phyloP scores from a whole-genome alignment of 2,113 vertebrate species.

The Strix uralensis region DNA sequence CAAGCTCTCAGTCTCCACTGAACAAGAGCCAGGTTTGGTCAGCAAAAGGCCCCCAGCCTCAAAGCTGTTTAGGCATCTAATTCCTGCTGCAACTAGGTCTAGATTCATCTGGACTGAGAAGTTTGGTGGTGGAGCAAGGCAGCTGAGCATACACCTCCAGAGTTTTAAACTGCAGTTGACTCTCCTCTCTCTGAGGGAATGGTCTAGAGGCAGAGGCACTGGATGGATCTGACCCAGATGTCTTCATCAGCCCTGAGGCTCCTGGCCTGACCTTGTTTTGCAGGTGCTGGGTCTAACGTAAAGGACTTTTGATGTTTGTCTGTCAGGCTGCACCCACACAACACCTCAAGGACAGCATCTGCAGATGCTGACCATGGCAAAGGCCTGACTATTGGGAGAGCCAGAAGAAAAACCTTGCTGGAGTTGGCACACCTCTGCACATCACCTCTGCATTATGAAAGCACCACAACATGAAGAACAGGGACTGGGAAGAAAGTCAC shows the following conservation, averaged over 20 bases:
- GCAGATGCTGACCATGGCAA: neutral
- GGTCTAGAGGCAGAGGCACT: neutral
- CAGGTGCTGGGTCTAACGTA: neutral
- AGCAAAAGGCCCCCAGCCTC: neutral
- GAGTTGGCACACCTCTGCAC: neutral
- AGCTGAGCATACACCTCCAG: neutral
- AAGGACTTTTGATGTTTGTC: neutral
- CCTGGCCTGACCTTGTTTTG: neutral
- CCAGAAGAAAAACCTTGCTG: neutral
- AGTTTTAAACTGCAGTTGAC: neutral
- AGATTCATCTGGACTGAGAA: neutral
- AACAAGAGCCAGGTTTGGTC: neutral
- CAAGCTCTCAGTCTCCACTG: accelerated
- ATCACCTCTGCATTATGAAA: neutral
- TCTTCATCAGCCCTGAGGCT: neutral
- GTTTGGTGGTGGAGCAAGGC: neutral
- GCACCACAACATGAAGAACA: neutral
- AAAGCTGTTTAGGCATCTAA: neutral
- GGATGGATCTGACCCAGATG: too few species aligned
- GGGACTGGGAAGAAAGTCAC: neutral
- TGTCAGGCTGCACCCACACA: neutral
- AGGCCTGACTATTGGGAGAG: neutral
- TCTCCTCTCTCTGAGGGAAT: neutral
- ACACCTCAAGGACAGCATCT: neutral
- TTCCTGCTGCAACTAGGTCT: neutral